phyloP scores from a whole-genome alignment of 2,888 invertebrate species.

The Megalurothrips usitatus region DNA sequence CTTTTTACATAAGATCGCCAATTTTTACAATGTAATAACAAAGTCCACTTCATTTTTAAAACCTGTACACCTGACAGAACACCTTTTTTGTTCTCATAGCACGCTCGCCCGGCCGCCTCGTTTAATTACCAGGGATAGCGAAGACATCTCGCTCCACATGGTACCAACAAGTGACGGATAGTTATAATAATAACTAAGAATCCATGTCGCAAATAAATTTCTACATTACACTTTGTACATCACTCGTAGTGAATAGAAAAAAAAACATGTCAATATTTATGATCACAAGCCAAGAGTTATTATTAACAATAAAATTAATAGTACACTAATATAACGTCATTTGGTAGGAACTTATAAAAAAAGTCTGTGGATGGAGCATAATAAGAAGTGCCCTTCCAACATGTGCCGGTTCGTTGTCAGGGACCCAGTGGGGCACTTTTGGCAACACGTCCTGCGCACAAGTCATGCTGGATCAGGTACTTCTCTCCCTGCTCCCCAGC shows the following conservation, averaged over 20 bases:
- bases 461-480: conserved; percentile 9
- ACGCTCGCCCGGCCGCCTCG: background rate
- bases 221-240: conserved; percentile 18
- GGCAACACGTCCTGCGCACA: no score
- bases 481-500: background rate
- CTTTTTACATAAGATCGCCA: background rate
- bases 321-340: background rate
- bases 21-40: background rate
- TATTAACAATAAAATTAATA: background rate
- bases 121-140: no score
- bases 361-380: conserved; percentile 2
- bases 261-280: conserved; percentile 12
- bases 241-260: background rate
- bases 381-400: no score
- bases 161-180: background rate
- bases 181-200: background rate
- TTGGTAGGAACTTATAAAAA: conserved; percentile 20
- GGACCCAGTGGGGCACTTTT: background rate
- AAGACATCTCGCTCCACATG: background rate
- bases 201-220: background rate
- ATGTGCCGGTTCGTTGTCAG: background rate
- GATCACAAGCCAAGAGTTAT: conserved; percentile 5
- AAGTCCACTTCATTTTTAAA: background rate
- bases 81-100: background rate
- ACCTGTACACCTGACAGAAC: background rate